Conservation (phyloP, 2,888 invertebrate species). For the Tribolium freemani region DNA sequence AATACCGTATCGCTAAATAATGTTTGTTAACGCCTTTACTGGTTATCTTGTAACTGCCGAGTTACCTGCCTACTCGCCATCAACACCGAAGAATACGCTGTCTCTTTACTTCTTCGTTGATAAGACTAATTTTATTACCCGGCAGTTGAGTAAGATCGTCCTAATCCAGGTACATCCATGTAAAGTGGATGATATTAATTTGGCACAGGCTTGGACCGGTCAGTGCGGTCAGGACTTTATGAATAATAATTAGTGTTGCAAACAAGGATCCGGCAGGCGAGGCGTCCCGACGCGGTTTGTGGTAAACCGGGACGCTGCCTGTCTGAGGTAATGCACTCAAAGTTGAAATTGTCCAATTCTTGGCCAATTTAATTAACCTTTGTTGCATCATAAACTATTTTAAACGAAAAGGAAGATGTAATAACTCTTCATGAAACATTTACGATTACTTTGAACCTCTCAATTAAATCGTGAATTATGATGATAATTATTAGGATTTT, state of each 20-base stretch:
- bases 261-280: constrained; percentile 65
- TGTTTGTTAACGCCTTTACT: constrained; percentile 9
- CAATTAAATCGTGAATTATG: constrained; percentile 64
- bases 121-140: background rate
- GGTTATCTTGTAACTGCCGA: constrained; percentile 20
- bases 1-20: background rate
- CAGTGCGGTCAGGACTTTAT: constrained; percentile 65
- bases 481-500: constrained; percentile 59
- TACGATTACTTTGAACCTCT: constrained; percentile 60
- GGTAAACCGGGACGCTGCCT: constrained; percentile 54
- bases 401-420: constrained; percentile 23
- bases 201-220: constrained; percentile 63
- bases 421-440: constrained; percentile 56
- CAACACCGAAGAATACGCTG: constrained; percentile 20
- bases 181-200: constrained; percentile 67
- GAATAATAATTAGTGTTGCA: constrained; percentile 69
- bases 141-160: background rate
- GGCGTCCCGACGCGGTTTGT: constrained; percentile 63
- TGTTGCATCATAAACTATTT: constrained; percentile 45
- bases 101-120: constrained; percentile 3
- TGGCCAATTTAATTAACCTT: constrained; percentile 37
- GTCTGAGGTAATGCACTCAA: constrained; percentile 35
- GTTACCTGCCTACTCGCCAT: constrained; percentile 11
- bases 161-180: constrained; percentile 59
- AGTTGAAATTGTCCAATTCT: constrained; percentile 18